Evolutionary conservation across 2,113 vertebrate genomes (phyloP).

Genomic region (Psilopsiagon aurifrons): DNA sequence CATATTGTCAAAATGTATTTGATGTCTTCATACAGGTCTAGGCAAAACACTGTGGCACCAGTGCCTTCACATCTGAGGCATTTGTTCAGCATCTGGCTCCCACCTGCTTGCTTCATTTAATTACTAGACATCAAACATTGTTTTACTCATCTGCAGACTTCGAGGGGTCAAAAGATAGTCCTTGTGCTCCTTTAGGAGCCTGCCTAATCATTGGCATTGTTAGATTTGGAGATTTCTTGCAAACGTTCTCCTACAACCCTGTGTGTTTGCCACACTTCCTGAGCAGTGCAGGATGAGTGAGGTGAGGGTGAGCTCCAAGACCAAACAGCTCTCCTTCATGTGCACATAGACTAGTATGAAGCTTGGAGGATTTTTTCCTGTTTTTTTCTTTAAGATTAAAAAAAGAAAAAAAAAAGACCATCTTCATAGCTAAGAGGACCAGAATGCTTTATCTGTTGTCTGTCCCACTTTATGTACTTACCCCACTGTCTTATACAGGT

Average conservation of each 20-base stretch:
- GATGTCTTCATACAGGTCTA: neutral
- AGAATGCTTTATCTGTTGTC: neutral
- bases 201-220: neutral
- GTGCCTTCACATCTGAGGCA: neutral
- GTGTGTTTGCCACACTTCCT: fast-evolving
- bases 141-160: constrained; percentile 26
- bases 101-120: constrained; percentile 47
- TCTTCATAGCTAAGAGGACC: neutral
- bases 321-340: fast-evolving
- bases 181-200: neutral
- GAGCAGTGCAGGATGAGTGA: fast-evolving
- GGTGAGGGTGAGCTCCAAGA: fast-evolving
- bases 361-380: neutral
- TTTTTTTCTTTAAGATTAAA: neutral
- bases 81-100: constrained; percentile 45
- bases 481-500: neutral
- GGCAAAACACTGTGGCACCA: neutral
- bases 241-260: neutral
- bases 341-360: neutral
- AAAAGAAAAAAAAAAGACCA: fast-evolving
- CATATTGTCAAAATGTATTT: neutral
- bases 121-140: neutral
- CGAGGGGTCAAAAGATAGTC: neutral
- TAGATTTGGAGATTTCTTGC: neutral
- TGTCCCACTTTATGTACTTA: neutral